Evolutionary conservation across 2,888 invertebrate genomes (phyloP), one percentile per base, ranked within the genome.

Genomic region (Netelia fuscicornis): DNA sequence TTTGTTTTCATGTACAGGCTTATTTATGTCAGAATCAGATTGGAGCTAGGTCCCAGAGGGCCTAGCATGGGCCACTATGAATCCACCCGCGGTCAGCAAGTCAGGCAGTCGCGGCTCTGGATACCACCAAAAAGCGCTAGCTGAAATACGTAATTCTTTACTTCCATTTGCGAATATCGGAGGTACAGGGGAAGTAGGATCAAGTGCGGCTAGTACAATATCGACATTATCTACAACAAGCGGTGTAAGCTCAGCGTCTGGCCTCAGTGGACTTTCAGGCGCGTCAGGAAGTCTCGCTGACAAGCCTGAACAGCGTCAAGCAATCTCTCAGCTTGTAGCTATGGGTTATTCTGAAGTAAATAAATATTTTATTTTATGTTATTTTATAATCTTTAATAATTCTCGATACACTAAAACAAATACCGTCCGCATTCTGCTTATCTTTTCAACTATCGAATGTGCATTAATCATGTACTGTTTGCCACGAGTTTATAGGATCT

Each of bases 101-200:
- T 94, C 96, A 94, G 95, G 96, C 94, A 95, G 96, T 95, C 96
- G 96, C 94, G 95, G 95, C 93, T 96, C 96, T 95, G 97, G 97
- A 95, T 97, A 97, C 94, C 97, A 97, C 94, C 97, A 97, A 94
- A 97, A 97, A 95, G 97, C 97, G 93, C 96, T 98, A 94, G 97
- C 97, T 94, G 97, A 97, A 94, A 98, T 97, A 92, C 96, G 97
- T 90, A 97, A 97, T 94, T 97, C 97, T 84, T 94, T 97, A 90
- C 95, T 97, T 90, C 97, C 97, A 76, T 97, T 97, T 93, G 97
- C 97, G 77, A 97, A 97, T 92, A 94, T 96, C 94, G 94, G 94
- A 91, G 94, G 94, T 89, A 94, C 95, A 5, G 96, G 96, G 89
- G 96, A 96, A 70, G 95, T 96, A 58, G 96, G 96, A 88, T 96